Conservation (phyloP, 2,113 vertebrate species). For the Neomonachus schauinslandi region DNA sequence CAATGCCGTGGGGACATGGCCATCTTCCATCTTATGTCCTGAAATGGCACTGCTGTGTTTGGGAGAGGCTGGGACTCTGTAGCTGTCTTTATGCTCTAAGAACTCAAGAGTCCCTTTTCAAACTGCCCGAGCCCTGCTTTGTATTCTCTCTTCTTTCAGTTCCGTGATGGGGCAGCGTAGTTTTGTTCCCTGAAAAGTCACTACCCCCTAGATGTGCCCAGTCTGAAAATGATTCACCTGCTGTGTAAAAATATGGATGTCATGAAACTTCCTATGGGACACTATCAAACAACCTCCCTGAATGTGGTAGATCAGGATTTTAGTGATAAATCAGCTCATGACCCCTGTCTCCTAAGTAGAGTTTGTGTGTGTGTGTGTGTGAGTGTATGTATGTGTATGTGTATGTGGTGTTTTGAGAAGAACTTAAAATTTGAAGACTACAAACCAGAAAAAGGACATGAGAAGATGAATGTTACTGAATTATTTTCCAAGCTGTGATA, state of each 20-base stretch:
- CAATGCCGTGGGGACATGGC: rapidly evolving
- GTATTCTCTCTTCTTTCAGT: neutral
- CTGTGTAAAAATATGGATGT: neutral
- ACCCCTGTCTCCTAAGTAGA: neutral
- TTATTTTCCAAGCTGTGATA: neutral
- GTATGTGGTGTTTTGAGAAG: neutral
- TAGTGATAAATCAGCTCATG: neutral
- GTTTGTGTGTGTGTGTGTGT: too few species aligned
- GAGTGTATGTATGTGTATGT: too few species aligned
- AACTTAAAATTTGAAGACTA: neutral
- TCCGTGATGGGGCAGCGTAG: neutral
- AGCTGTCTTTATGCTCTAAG: neutral
- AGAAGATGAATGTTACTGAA: neutral
- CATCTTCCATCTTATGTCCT: neutral
- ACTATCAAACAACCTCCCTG: neutral
- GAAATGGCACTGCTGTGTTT: neutral
- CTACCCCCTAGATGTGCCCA: neutral
- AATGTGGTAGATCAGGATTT: neutral
- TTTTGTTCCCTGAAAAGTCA: neutral
- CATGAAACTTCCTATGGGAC: neutral
- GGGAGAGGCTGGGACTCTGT: neutral
- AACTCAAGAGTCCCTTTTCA: neutral
- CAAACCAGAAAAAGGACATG: neutral
- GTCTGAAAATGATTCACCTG: neutral
- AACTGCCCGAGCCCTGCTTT: neutral